These are phyloP conservation scores for Pygoscelis antarcticus DNA, from an alignment of 2,113 vertebrate genomes.

Conservation along the genomic window DNA sequence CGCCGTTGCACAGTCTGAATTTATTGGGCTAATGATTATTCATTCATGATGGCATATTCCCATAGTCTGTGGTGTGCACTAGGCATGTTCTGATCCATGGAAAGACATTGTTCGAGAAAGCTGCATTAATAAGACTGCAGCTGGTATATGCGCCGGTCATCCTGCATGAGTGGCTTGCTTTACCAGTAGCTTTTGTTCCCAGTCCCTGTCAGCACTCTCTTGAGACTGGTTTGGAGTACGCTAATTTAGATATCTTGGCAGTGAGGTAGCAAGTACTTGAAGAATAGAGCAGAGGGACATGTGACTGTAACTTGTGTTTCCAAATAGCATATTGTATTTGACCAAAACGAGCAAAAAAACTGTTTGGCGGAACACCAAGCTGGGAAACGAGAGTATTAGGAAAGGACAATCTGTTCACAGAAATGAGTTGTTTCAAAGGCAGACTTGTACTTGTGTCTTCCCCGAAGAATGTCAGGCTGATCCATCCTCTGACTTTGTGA, in stretches of 20 bases:
- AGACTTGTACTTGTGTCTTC: slow-evolving; percentile 30
- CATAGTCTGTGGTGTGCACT: neutral
- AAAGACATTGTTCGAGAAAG: fast-evolving
- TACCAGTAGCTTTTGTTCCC: neutral
- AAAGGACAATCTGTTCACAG: slow-evolving; percentile 68
- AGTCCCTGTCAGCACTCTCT: neutral
- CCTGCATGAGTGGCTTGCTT: neutral
- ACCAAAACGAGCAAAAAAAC: slow-evolving; percentile 53
- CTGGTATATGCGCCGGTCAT: neutral
- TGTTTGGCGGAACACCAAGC: slow-evolving; percentile 75
- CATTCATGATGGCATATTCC: fast-evolving
- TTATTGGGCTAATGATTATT: neutral
- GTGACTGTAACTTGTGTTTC: slow-evolving; percentile 76
- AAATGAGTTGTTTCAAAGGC: slow-evolving; percentile 30
- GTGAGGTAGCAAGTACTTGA: slow-evolving; percentile 33
- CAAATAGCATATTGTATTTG: slow-evolving; percentile 71
- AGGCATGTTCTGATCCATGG: neutral
- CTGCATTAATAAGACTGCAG: neutral
- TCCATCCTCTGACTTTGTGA: slow-evolving; percentile 38
- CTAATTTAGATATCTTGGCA: slow-evolving; percentile 25
- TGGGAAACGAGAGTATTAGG: slow-evolving; percentile 65
- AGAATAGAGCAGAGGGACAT: slow-evolving; percentile 64
- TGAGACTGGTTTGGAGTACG: neutral
- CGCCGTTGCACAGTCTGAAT: neutral
- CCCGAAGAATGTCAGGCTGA: slow-evolving; percentile 5